Percentiles rank a stretch among this genome's conserved stretches.
Evolutionary conservation across 2,888 invertebrate species (phyloP).

Genomic region (Andrena hattorfiana): DNA sequence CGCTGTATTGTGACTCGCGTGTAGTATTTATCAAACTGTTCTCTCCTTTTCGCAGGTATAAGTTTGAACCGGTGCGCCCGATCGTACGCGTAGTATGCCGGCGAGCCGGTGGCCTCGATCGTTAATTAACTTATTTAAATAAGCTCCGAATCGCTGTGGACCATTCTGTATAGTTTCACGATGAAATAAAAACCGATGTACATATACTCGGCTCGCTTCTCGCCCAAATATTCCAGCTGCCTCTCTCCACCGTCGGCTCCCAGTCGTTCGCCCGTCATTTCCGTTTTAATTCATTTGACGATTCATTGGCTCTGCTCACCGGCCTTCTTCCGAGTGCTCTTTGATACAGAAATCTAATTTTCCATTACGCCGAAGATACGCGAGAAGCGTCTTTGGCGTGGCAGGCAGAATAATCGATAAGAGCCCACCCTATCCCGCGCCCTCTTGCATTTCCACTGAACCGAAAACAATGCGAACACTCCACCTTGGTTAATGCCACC

Average conservation of each 20-base stretch:
- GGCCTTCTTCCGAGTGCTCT: conserved; percentile 9
- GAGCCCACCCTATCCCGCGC: conserved; percentile 59
- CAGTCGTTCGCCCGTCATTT: not conserved
- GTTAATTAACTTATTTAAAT: conserved; percentile 63
- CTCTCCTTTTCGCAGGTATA: conserved; percentile 47
- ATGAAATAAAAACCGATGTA: conserved; percentile 69
- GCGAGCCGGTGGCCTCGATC: conserved; percentile 42
- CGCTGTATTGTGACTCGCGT: conserved; percentile 28
- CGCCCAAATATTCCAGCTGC: not conserved
- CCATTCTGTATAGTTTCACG: conserved; percentile 71
- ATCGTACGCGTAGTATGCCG: conserved; percentile 33
- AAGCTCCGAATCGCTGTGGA: conserved; percentile 60
- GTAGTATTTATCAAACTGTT: conserved; percentile 42
- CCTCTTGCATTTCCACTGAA: conserved; percentile 65
- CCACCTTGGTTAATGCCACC: conserved; percentile 52
- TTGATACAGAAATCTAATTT: conserved; percentile 58
- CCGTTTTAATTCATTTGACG: not conserved
- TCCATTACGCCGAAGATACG: conserved; percentile 61
- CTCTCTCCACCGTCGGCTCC: not conserved
- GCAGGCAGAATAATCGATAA: conserved; percentile 69
- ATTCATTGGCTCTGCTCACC: conserved; percentile 3
- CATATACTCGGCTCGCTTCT: conserved; percentile 19
- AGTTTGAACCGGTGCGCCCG: conserved; percentile 38
- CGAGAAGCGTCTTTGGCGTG: conserved; percentile 61
- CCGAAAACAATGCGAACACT: conserved; percentile 69